Conservation (phyloP, 2,113 vertebrate species). For the Odobenus rosmarus region DNA sequence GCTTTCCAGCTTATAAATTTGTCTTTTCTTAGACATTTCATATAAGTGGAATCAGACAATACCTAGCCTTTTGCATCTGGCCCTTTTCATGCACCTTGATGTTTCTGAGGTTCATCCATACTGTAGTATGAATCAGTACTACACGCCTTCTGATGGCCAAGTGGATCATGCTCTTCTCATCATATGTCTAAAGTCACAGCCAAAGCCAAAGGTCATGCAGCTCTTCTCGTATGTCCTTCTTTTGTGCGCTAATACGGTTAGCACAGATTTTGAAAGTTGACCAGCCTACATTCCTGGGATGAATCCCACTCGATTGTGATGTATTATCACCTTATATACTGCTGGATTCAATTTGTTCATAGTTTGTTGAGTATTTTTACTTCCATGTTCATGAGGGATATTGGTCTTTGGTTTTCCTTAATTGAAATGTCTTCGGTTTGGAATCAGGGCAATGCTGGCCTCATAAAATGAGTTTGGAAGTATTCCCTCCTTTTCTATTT, state of each 20-base stretch:
- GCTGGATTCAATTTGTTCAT: neutral
- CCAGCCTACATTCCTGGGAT: neutral
- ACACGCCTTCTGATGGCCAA: neutral
- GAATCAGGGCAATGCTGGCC: neutral
- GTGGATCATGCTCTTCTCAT: neutral
- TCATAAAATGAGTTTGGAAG: neutral
- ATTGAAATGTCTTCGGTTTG: neutral
- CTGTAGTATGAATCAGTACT: neutral
- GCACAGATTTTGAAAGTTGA: neutral
- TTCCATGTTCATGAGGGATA: neutral
- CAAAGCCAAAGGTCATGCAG: neutral
- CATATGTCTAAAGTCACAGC: neutral
- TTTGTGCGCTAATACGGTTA: neutral
- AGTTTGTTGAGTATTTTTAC: neutral
- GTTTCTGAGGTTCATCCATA: neutral
- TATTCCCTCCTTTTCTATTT: neutral
- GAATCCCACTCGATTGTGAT: neutral
- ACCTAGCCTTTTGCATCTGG: neutral
- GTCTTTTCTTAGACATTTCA: neutral
- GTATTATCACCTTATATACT: neutral
- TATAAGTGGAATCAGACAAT: neutral
- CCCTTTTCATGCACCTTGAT: neutral
- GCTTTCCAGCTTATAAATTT: neutral
- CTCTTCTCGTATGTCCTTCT: neutral
- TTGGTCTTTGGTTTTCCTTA: neutral